A percentile compares a stretch with the other conserved stretches of the same genome.
These are phyloP conservation scores for Paedocypris sp. DNA, from an alignment of 2,113 vertebrate genomes.

Conservation along the genomic window DNA sequence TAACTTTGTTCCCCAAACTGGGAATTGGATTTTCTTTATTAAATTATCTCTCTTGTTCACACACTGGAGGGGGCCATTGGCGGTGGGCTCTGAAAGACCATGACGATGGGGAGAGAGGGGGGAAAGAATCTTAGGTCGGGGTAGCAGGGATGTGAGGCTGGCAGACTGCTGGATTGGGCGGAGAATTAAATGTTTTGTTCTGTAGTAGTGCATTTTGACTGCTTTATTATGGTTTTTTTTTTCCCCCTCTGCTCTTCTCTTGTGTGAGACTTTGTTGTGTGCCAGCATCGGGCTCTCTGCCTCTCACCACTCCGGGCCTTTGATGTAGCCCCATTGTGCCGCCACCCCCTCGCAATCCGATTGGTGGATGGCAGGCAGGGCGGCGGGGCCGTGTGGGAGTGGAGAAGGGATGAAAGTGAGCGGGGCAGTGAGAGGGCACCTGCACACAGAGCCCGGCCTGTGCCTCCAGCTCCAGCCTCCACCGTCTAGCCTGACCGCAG, in stretches of 20 bases:
- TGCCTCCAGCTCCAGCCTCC: slow-evolving; percentile 69
- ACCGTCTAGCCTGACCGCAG: slow-evolving; percentile 71
- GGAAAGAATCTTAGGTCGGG: slow-evolving; percentile 60
- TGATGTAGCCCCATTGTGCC: slow-evolving; percentile 81
- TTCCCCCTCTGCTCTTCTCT: slow-evolving; percentile 60
- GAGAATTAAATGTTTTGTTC: slow-evolving; percentile 88
- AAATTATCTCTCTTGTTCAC: slow-evolving; percentile 95
- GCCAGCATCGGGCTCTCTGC: slow-evolving; percentile 83
- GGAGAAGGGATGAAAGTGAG: slow-evolving; percentile 80
- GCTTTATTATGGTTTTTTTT: slow-evolving; percentile 49
- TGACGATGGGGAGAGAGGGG: slow-evolving; percentile 9
- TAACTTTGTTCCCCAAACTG: slow-evolving; percentile 72
- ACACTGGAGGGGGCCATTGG: slow-evolving; percentile 83
- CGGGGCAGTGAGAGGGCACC: slow-evolving; percentile 70
- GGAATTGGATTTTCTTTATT: slow-evolving; percentile 77
- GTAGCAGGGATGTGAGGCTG: slow-evolving; percentile 58
- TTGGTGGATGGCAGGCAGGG: slow-evolving; percentile 74
- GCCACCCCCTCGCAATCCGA: slow-evolving; percentile 66
- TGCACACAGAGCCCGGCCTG: slow-evolving; percentile 81
- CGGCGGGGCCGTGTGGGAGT: slow-evolving; percentile 82
- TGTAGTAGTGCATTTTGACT: slow-evolving; percentile 67
- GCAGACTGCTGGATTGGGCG: slow-evolving; percentile 74
- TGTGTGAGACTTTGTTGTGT: slow-evolving; percentile 77
- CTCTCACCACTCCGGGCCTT: slow-evolving; percentile 77
- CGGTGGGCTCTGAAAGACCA: slow-evolving; percentile 63